Evolutionary conservation across 2,797 vertebrate genomes (phyloP).

Genomic region (Emys orbicularis): DNA sequence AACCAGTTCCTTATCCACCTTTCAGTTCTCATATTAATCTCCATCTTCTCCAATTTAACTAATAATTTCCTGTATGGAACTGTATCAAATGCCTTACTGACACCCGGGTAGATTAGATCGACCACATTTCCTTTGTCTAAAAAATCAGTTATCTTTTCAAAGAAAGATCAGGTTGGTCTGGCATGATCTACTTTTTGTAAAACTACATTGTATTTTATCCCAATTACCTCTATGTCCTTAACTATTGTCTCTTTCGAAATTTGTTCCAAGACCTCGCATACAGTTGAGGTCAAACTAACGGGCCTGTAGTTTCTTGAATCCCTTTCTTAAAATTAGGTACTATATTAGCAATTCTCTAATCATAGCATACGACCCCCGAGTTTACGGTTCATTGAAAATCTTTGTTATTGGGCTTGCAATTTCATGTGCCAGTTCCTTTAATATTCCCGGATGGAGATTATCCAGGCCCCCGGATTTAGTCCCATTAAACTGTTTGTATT

Average conservation of each 20-base stretch:
- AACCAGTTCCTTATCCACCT: too few species aligned
- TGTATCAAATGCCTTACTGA: too few species aligned
- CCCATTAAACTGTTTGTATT: background rate
- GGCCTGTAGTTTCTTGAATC: background rate
- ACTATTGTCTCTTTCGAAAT: background rate
- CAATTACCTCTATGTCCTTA: background rate
- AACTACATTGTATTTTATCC: background rate
- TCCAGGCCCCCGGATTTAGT: background rate
- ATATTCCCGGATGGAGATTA: background rate
- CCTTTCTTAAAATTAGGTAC: background rate
- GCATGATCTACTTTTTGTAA: background rate
- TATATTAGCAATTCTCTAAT: background rate
- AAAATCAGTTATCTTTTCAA: background rate
- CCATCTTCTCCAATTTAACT: too few species aligned
- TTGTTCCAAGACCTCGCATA: background rate
- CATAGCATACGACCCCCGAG: background rate
- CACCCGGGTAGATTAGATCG: too few species aligned
- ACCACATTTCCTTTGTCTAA: background rate
- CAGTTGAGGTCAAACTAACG: background rate
- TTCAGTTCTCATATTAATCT: too few species aligned
- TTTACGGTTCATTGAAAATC: background rate
- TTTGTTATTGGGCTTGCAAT: background rate
- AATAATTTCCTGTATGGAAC: too few species aligned
- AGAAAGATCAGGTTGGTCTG: background rate
- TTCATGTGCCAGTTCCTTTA: background rate